Evolutionary conservation across 1,140 invertebrate genomes (phyloP).

Genomic region (Tetramorium parvispinum): DNA sequence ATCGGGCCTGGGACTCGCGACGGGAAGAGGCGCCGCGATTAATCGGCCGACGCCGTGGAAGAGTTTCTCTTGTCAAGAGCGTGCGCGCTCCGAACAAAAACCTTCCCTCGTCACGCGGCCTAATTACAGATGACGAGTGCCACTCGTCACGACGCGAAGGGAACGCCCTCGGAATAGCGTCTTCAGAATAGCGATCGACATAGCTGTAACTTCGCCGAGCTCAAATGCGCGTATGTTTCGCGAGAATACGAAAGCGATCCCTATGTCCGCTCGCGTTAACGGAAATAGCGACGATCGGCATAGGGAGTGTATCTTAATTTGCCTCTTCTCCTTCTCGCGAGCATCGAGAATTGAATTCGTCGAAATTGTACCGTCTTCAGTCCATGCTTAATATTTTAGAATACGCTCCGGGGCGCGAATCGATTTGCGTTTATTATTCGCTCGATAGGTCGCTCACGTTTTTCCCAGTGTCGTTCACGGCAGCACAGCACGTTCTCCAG

Average conservation of each 20-base stretch:
- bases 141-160: background rate
- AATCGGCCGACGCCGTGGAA: constrained; percentile 30
- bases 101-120: constrained; percentile 27
- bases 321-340: background rate
- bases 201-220: background rate
- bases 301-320: background rate
- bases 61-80: constrained; percentile 3
- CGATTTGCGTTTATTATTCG: background rate
- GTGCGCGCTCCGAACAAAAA: background rate
- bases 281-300: background rate
- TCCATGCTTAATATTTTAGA: background rate
- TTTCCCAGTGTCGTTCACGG: background rate
- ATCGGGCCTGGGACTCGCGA: background rate
- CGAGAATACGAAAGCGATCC: constrained; percentile 7
- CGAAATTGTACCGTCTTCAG: background rate
- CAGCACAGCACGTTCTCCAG: background rate
- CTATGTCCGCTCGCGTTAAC: no score
- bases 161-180: background rate
- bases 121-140: constrained; percentile 1
- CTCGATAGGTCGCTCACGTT: background rate
- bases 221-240: background rate
- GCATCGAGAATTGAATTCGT: background rate
- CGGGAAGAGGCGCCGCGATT: constrained; percentile 28
- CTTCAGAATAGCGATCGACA: background rate
- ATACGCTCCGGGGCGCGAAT: background rate